These are phyloP conservation scores for Halictus ligatus DNA, from an alignment of 2,888 invertebrate species.

Conservation along the genomic window DNA sequence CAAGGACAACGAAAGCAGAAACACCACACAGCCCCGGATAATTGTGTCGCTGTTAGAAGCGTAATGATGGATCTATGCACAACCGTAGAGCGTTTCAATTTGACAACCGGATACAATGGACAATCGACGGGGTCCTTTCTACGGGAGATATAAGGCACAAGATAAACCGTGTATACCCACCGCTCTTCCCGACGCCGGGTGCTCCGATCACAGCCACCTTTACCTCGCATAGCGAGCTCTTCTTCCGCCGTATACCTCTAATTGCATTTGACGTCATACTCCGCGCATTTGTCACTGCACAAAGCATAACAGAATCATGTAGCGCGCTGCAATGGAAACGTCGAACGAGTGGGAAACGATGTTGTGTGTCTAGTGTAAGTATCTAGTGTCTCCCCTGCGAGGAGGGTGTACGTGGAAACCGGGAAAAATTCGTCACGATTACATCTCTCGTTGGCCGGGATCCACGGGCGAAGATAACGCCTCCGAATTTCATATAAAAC, in stretches of 20 bases:
- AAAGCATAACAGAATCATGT: constrained; percentile 45
- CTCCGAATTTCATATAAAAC: constrained; percentile 37
- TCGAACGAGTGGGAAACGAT: constrained; percentile 6
- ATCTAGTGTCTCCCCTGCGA: not conserved
- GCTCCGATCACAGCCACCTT: constrained; percentile 96
- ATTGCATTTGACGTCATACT: constrained; percentile 87
- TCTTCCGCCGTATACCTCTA: constrained; percentile 94
- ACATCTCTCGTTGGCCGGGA: constrained; percentile 52
- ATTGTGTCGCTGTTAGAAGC: constrained; percentile 9
- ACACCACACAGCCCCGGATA: not conserved
- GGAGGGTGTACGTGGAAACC: constrained; percentile 5
- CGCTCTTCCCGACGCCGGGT: constrained; percentile 96
- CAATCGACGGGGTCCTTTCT: constrained; percentile 7
- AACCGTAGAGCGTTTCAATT: constrained; percentile 21
- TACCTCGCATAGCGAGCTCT: constrained; percentile 94
- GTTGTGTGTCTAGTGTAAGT: constrained; percentile 1
- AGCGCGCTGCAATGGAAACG: constrained; percentile 7
- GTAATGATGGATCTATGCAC: not conserved
- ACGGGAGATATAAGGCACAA: not conserved
- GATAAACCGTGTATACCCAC: constrained; percentile 86
- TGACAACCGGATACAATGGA: constrained; percentile 1
- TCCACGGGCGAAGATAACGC: constrained; percentile 49
- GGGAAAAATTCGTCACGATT: constrained; percentile 46
- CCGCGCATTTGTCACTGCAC: constrained; percentile 73
- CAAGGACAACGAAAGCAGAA: constrained; percentile 17